phyloP scores from a whole-genome alignment of 2,113 vertebrate genomes.

The Coryphaenoides rupestris region DNA sequence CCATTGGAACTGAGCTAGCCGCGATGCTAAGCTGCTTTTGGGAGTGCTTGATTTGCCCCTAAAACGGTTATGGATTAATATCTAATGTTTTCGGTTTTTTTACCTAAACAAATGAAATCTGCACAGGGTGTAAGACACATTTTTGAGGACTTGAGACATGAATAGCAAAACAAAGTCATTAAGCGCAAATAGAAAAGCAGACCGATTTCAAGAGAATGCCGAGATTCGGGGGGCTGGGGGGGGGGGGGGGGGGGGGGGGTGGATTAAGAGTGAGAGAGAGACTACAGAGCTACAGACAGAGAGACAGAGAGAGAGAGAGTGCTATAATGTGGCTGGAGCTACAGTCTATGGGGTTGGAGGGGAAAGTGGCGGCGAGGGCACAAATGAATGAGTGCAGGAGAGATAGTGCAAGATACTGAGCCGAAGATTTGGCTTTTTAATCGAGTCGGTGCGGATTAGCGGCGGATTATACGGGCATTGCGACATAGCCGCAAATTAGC shows the following conservation, averaged over 20 bases:
- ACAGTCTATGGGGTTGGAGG: no score
- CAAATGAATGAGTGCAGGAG: slow-evolving; percentile 43
- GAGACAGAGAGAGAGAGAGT: slow-evolving; percentile 7
- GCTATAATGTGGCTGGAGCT: neutral
- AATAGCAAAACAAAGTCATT: no score
- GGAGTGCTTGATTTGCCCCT: neutral
- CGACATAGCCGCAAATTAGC: slow-evolving; percentile 74
- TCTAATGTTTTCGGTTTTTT: no score
- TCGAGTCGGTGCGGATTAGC: slow-evolving; percentile 70
- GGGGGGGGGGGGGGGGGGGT: neutral
- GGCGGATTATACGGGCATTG: slow-evolving; percentile 72
- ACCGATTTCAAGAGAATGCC: no score
- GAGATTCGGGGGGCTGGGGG: neutral
- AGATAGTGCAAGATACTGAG: slow-evolving; percentile 61
- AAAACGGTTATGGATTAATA: no score
- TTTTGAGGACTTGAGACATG: no score
- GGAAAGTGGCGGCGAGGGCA: slow-evolving; percentile 24
- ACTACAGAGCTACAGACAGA: slow-evolving; percentile 4
- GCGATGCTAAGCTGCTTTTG: neutral
- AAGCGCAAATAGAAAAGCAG: no score
- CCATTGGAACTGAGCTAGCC: slow-evolving; percentile 16
- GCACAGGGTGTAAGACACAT: no score
- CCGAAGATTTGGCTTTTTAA: slow-evolving; percentile 71
- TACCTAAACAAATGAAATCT: no score
- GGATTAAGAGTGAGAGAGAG: slow-evolving; percentile 15